A percentile compares a stretch with the other conserved stretches of the same genome.
Evolutionary conservation across 2,797 vertebrate species (phyloP).

Genomic region (Oreonectes daqikongensis): DNA sequence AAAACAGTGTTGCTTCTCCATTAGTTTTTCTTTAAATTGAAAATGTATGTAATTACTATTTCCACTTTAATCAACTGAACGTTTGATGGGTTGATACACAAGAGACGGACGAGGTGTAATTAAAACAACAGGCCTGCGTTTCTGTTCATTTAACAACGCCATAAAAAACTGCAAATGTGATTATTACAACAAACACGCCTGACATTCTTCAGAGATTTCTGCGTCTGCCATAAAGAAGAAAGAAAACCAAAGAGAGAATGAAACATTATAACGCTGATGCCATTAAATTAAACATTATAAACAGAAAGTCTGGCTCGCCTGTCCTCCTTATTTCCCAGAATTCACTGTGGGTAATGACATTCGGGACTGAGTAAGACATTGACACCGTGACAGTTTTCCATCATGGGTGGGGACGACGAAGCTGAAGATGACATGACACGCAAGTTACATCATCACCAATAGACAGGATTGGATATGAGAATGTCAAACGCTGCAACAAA

Average conservation of each 20-base stretch:
- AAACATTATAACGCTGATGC: background rate
- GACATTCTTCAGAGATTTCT: constrained; percentile 7
- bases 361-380: background rate
- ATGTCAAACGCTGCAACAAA: background rate
- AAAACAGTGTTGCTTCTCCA: too few species aligned
- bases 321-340: background rate
- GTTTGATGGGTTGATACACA: background rate
- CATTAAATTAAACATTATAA: background rate
- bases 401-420: background rate
- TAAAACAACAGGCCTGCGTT: background rate
- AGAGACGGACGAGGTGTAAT: background rate
- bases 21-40: background rate
- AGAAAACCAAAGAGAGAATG: background rate
- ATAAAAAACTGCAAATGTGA: constrained; percentile 16
- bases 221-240: background rate
- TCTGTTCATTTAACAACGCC: background rate
- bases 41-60: background rate
- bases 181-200: constrained; percentile 42
- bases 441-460: background rate
- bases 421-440: background rate
- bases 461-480: background rate
- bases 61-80: background rate
- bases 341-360: background rate
- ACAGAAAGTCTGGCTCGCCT: background rate
- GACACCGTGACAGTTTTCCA: constrained; percentile 9